These are phyloP conservation scores for Eolophus roseicapilla DNA, from an alignment of 2,113 vertebrate genomes.

Conservation along the genomic window DNA sequence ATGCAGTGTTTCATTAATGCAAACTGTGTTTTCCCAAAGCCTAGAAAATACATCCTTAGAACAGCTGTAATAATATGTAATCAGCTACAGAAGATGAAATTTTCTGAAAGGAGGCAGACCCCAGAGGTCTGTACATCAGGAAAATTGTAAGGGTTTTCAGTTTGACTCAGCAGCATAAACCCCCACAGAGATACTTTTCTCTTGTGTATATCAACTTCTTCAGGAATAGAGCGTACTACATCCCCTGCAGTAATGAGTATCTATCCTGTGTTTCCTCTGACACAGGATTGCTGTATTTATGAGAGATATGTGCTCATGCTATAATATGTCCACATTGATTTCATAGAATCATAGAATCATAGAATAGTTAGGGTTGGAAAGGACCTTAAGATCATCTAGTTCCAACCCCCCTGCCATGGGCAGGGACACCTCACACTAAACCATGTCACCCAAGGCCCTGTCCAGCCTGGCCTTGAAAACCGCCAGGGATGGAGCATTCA, in stretches of 20 bases:
- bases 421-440: no score
- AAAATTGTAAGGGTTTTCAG: neutral
- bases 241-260: neutral
- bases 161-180: neutral
- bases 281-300: neutral
- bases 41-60: neutral
- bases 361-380: no score
- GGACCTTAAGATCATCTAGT: no score
- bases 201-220: neutral
- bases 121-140: neutral
- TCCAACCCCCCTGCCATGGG: no score
- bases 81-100: neutral
- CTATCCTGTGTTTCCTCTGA: neutral
- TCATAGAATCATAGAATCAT: neutral
- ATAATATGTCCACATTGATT: neutral
- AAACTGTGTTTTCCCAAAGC: conserved; percentile 8
- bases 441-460: no score
- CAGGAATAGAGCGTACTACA: neutral
- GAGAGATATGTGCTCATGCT: neutral
- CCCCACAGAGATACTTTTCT: neutral
- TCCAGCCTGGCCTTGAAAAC: no score
- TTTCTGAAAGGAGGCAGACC: neutral
- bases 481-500: no score
- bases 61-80: neutral
- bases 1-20: neutral